Evolutionary conservation across 2,888 invertebrate genomes (phyloP).

Genomic region (Ormyrus rosae): DNA sequence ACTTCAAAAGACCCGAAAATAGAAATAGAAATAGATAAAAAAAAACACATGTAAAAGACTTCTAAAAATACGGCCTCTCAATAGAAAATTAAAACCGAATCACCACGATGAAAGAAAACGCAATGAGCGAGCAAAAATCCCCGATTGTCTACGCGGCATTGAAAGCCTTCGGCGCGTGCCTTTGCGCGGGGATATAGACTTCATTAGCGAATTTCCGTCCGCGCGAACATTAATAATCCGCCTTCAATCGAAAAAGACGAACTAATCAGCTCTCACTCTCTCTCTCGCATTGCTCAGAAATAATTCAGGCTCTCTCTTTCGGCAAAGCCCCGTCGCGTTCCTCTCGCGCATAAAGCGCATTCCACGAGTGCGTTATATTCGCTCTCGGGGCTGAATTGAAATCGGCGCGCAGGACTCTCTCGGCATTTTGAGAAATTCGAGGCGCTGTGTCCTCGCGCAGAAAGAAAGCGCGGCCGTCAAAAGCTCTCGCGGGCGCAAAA

Average conservation of each 20-base stretch:
- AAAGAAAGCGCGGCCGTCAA: neutral
- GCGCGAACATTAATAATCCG: slow-evolving; percentile 13
- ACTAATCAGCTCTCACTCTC: slow-evolving; percentile 15
- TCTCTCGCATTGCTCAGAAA: neutral
- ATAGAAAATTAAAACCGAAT: too few relatives aligned
- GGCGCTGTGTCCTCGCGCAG: neutral
- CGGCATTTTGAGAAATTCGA: slow-evolving; percentile 16
- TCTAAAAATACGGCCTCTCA: too few relatives aligned
- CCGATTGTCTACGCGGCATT: neutral
- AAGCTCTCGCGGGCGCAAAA: neutral
- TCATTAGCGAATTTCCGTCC: slow-evolving; percentile 29
- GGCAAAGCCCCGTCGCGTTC: neutral
- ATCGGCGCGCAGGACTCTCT: neutral
- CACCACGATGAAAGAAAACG: too few relatives aligned
- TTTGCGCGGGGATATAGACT: neutral
- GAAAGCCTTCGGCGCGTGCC: neutral
- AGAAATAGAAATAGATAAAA: neutral
- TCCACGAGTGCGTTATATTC: too few relatives aligned
- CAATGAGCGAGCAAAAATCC: neutral
- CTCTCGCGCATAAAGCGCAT: neutral
- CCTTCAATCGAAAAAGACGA: slow-evolving; percentile 14
- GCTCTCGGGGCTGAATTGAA: slow-evolving; percentile 17
- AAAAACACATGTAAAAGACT: neutral
- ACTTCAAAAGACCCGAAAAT: neutral
- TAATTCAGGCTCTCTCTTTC: neutral